Evolutionary conservation across 1,140 invertebrate species (phyloP).

Genomic region (Drosophila sp.): DNA sequence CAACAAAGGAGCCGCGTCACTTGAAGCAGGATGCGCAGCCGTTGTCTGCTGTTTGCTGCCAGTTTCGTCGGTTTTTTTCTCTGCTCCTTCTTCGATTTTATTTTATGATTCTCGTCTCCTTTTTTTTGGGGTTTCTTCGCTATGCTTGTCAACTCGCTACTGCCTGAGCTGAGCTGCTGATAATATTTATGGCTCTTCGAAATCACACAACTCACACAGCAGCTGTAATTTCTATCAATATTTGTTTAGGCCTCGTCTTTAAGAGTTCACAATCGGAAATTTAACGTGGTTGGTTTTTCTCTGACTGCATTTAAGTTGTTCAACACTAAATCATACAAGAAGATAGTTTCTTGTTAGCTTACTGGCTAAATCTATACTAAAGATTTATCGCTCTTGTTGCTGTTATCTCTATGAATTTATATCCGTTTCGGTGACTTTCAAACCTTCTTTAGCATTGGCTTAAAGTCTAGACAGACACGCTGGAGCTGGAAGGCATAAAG

Average conservation of each 20-base stretch:
- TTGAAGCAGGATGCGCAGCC: constrained; percentile 58
- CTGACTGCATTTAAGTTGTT: constrained; percentile 34
- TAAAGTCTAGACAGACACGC: constrained; percentile 59
- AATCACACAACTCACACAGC: background rate
- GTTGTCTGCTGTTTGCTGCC: constrained; percentile 61
- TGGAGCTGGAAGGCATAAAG: constrained; percentile 24
- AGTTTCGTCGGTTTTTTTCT: constrained; percentile 41
- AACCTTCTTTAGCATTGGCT: constrained; percentile 66
- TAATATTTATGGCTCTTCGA: constrained; percentile 68
- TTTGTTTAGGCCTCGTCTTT: constrained; percentile 21
- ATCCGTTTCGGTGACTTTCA: constrained; percentile 54
- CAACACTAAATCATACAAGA: constrained; percentile 55
- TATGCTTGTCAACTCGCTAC: constrained; percentile 38
- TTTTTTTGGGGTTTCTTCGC: constrained; percentile 20
- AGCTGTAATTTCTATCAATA: constrained; percentile 16
- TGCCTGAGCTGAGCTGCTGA: constrained; percentile 41
- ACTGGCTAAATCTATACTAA: constrained; percentile 70
- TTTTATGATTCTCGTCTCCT: constrained; percentile 21
- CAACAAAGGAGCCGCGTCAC: constrained; percentile 44
- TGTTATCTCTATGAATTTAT: constrained; percentile 68
- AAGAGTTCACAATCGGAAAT: constrained; percentile 17
- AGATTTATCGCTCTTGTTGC: constrained; percentile 66
- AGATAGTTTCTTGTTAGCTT: constrained; percentile 58
- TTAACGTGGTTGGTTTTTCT: constrained; percentile 1
- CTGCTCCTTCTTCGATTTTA: constrained; percentile 1